phyloP scores from a whole-genome alignment of 2,113 vertebrate genomes.

The Baryphthengus martii region DNA sequence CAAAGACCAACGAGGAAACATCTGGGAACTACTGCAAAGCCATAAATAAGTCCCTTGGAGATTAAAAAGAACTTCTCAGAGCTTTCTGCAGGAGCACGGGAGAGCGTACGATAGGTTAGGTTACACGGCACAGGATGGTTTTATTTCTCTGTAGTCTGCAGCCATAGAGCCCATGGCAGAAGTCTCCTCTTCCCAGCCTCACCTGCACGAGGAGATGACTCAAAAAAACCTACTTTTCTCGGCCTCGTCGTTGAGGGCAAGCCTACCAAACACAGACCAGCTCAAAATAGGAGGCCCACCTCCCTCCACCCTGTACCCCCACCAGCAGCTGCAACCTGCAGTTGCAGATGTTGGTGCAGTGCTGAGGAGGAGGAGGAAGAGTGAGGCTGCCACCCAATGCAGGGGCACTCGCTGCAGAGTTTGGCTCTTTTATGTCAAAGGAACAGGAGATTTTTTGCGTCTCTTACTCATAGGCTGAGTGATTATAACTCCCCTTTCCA shows the following conservation, averaged over 20 bases:
- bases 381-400: neutral
- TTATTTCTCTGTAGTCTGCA: neutral
- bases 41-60: neutral
- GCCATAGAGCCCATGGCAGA: neutral
- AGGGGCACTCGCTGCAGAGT: neutral
- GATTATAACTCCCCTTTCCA: neutral
- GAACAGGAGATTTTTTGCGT: neutral
- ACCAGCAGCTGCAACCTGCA: neutral
- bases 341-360: accelerated
- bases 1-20: neutral
- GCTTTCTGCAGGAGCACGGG: neutral
- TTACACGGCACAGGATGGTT: neutral
- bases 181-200: neutral
- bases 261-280: neutral
- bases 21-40: neutral
- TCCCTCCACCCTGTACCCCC: neutral
- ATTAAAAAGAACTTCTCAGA: neutral
- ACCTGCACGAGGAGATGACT: neutral
- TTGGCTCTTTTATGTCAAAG: neutral
- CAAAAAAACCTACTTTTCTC: neutral
- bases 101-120: neutral
- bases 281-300: neutral
- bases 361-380: accelerated
- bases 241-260: neutral
- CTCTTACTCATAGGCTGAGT: neutral